phyloP scores from a whole-genome alignment of 92 coral and sea anemone genomes.

The Diadumene lineata region DNA sequence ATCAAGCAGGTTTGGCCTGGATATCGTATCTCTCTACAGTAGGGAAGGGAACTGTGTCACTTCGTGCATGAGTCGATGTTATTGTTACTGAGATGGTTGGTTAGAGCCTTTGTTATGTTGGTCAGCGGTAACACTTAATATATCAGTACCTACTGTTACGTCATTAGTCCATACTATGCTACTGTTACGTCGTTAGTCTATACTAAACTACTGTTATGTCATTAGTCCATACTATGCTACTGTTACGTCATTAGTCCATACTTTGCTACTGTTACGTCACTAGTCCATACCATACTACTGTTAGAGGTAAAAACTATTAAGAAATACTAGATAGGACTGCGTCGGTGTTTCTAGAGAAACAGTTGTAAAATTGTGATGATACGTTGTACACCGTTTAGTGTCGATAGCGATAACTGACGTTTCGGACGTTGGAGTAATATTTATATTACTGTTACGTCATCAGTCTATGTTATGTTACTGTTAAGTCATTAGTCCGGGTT shows the following conservation, averaged over 20 bases:
- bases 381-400: too few species aligned
- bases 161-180: not conserved
- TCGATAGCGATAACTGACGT: too few species aligned
- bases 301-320: too few species aligned
- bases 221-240: not conserved
- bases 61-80: constrained; percentile 4
- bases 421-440: too few species aligned
- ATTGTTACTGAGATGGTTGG: constrained; percentile 9
- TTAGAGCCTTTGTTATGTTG: constrained; percentile 25
- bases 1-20: constrained; percentile 15
- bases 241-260: not conserved
- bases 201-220: not conserved
- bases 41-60: constrained; percentile 36
- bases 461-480: too few species aligned
- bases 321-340: too few species aligned
- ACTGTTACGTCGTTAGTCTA: not conserved
- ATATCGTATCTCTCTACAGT: constrained; percentile 23
- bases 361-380: too few species aligned
- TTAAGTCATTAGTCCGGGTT: too few species aligned
- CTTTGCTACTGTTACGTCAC: not conserved
- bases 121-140: not conserved
- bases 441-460: too few species aligned
- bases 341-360: too few species aligned
- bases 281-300: too few species aligned
- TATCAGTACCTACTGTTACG: not conserved